phyloP scores from a whole-genome alignment of 2,888 invertebrate species.

The Dione juno region DNA sequence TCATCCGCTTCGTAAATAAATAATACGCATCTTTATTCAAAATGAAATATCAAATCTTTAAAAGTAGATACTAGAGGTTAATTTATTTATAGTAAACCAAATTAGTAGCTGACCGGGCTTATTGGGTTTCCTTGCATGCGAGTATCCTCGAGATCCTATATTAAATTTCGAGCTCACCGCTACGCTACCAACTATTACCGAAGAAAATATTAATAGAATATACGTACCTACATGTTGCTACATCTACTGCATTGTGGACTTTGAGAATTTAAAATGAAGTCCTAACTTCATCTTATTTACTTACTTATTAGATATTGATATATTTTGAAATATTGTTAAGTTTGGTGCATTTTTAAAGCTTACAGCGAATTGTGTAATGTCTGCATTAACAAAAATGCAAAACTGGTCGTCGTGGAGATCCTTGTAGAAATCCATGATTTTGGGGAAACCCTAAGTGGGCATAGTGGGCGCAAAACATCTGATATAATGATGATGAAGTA shows the following conservation, averaged over 20 bases:
- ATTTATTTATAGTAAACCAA: slow-evolving; percentile 34
- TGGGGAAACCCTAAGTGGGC: no score
- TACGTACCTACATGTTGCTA: background rate
- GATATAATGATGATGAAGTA: no score
- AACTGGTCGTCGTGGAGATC: no score
- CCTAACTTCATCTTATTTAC: slow-evolving; percentile 23
- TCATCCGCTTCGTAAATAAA: no score
- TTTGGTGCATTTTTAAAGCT: slow-evolving; percentile 13
- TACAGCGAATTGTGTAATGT: background rate
- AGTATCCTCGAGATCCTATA: slow-evolving; percentile 25
- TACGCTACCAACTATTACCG: slow-evolving; percentile 23
- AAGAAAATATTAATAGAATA: slow-evolving; percentile 9
- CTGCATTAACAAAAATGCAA: background rate
- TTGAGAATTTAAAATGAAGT: slow-evolving; percentile 32
- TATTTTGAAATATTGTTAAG: slow-evolving; percentile 1
- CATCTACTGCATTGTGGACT: slow-evolving; percentile 28
- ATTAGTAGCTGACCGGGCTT: slow-evolving; percentile 34
- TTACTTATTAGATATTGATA: slow-evolving; percentile 25
- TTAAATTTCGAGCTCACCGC: slow-evolving; percentile 31
- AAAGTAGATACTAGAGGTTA: slow-evolving; percentile 14
- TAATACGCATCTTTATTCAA: background rate
- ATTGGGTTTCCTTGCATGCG: slow-evolving; percentile 35
- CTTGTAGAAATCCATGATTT: no score
- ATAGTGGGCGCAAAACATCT: no score
- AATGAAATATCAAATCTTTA: slow-evolving; percentile 3